Conservation (phyloP, 2,888 invertebrate species). For the Mamestra brassicae region DNA sequence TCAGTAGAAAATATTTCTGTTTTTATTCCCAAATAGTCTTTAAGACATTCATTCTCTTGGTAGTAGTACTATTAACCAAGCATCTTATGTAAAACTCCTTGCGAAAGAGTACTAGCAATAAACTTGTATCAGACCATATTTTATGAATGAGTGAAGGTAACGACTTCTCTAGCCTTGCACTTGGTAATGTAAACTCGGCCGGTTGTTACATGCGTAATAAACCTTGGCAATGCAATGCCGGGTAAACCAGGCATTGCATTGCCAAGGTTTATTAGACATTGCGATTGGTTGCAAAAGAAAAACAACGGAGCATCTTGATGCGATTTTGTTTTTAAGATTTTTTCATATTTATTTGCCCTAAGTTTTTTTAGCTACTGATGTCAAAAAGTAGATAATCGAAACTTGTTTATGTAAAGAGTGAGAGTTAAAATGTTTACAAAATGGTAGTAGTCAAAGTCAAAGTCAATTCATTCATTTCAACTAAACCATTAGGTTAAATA, state of each 20-base stretch:
- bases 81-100: conserved; percentile 16
- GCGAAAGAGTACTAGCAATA: conserved; percentile 14
- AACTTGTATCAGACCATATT: conserved; percentile 3
- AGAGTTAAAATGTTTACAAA: no score
- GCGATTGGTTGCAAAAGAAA: neutral
- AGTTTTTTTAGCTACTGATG: neutral
- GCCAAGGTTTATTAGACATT: no score
- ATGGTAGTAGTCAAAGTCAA: no score
- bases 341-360: neutral
- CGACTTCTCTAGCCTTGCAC: conserved; percentile 29
- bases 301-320: neutral
- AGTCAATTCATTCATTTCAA: no score
- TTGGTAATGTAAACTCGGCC: conserved; percentile 7
- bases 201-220: neutral
- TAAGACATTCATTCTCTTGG: neutral
- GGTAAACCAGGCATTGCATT: no score
- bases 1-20: neutral
- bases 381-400: neutral
- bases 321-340: neutral
- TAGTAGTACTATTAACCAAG: neutral
- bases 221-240: conserved; percentile 4
- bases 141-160: conserved; percentile 10
- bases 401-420: no score
- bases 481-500: no score
- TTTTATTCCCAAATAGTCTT: neutral